Percentiles rank a stretch among this genome's conserved stretches.
Evolutionary conservation across 2,888 invertebrate genomes (phyloP).

Genomic region (Torymus aiolomorphi): DNA sequence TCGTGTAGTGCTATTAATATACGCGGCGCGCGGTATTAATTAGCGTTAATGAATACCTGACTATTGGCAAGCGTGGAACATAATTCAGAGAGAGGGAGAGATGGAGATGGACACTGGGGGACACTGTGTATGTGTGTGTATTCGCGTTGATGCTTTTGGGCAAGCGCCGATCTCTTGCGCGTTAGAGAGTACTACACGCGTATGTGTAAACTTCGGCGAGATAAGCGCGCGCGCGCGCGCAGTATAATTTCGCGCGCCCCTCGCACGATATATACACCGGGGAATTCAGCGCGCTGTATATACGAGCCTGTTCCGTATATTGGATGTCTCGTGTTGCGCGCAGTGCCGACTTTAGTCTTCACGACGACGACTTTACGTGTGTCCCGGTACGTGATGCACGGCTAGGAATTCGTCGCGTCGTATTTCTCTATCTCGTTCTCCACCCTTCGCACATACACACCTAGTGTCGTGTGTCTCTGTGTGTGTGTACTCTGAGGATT

Average conservation of each 20-base stretch:
- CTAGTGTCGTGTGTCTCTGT: background rate
- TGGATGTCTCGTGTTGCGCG: background rate
- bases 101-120: conserved; percentile 12
- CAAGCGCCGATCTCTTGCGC: conserved; percentile 28
- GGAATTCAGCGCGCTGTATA: background rate
- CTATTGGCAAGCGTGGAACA: conserved; percentile 69
- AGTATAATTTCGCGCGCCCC: background rate
- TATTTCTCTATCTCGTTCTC: too few relatives aligned
- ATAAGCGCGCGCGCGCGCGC: background rate
- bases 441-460: too few relatives aligned
- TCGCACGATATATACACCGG: background rate
- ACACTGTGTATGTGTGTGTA: background rate
- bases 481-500: background rate
- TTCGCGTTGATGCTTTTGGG: conserved; percentile 15
- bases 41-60: conserved; percentile 72
- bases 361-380: conserved; percentile 7
- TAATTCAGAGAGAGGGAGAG: conserved; percentile 63
- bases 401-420: background rate
- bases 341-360: background rate
- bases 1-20: conserved; percentile 63
- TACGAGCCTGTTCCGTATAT: background rate
- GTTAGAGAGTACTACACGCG: background rate
- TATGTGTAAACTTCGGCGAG: too few relatives aligned
- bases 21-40: conserved; percentile 66
- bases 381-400: conserved; percentile 6